Percentiles rank a stretch among this genome's conserved stretches.
Evolutionary conservation across 2,888 invertebrate species (phyloP).

Genomic region (Ormyrus pomaceus): DNA sequence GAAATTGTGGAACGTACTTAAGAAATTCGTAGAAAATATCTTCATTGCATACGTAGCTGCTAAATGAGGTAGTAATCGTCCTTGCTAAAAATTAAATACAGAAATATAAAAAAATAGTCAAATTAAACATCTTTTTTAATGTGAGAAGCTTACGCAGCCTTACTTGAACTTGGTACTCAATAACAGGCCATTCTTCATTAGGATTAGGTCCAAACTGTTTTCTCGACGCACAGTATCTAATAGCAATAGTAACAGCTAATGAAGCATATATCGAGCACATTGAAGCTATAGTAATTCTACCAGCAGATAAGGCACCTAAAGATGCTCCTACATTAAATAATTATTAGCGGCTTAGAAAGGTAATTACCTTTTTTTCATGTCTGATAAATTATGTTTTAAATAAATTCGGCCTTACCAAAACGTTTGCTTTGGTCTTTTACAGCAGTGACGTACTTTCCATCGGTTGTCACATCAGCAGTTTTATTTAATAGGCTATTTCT

Average conservation of each 20-base stretch:
- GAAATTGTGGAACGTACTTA: slow-evolving; percentile 76
- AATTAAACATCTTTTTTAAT: not conserved
- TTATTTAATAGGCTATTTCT: slow-evolving; percentile 88
- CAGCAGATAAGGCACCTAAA: slow-evolving; percentile 88
- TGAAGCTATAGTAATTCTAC: slow-evolving; percentile 85
- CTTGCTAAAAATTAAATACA: slow-evolving; percentile 79
- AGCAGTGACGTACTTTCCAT: slow-evolving; percentile 88
- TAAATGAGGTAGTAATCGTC: slow-evolving; percentile 85
- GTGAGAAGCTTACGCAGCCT: slow-evolving; percentile 58
- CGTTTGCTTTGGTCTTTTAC: slow-evolving; percentile 90
- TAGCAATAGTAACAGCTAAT: slow-evolving; percentile 88
- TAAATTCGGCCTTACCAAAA: slow-evolving; percentile 79
- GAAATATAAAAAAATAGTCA: slow-evolving; percentile 20
- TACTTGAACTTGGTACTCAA: slow-evolving; percentile 95
- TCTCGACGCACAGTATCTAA: slow-evolving; percentile 90
- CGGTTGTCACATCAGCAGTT: slow-evolving; percentile 89
- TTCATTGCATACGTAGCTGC: slow-evolving; percentile 82
- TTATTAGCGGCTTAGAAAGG: not conserved
- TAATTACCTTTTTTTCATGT: not conserved
- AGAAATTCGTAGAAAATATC: slow-evolving; percentile 80
- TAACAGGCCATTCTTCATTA: slow-evolving; percentile 86
- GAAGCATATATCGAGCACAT: slow-evolving; percentile 81
- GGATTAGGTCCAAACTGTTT: slow-evolving; percentile 91
- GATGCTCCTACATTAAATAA: slow-evolving; percentile 78
- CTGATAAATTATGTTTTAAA: not conserved